Percentiles rank a stretch among this genome's conserved stretches.
Conservation (phyloP, 2,888 invertebrate genomes). For the Stegana nigrithorax region DNA sequence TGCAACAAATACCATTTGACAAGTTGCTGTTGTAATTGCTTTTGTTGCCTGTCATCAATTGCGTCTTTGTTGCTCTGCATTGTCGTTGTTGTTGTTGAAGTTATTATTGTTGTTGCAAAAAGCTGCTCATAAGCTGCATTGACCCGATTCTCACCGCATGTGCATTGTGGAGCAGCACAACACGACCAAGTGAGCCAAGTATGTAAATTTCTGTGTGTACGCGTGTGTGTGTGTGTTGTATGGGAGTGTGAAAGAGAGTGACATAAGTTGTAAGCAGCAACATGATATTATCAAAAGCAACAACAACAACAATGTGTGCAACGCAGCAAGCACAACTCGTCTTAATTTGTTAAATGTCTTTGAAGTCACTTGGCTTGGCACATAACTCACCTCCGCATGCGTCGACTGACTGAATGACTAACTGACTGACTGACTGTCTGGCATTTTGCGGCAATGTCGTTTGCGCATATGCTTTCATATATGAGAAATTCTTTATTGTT, state of each 20-base stretch:
- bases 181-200: not conserved
- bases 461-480: not conserved
- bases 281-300: slow-evolving; percentile 6
- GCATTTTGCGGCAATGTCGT: not conserved
- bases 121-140: not conserved
- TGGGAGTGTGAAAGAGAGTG: not conserved
- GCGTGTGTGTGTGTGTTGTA: too few species aligned
- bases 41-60: not conserved
- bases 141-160: slow-evolving; percentile 7
- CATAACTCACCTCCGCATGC: not conserved
- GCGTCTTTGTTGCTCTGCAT: too few species aligned
- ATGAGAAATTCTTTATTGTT: slow-evolving; percentile 5
- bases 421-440: not conserved
- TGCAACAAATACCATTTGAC: slow-evolving; percentile 6
- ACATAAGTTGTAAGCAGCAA: not conserved
- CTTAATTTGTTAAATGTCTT: slow-evolving; percentile 12
- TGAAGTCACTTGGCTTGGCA: not conserved
- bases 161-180: slow-evolving; percentile 1
- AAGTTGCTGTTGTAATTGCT: slow-evolving; percentile 5
- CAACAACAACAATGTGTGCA: slow-evolving; percentile 22
- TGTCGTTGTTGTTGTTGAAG: not conserved
- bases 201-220: not conserved
- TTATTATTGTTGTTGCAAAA: too few species aligned
- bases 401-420: too few species aligned
- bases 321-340: not conserved